Conservation (phyloP, 2,888 invertebrate genomes). For the Xanthostigma xanthostigma region DNA sequence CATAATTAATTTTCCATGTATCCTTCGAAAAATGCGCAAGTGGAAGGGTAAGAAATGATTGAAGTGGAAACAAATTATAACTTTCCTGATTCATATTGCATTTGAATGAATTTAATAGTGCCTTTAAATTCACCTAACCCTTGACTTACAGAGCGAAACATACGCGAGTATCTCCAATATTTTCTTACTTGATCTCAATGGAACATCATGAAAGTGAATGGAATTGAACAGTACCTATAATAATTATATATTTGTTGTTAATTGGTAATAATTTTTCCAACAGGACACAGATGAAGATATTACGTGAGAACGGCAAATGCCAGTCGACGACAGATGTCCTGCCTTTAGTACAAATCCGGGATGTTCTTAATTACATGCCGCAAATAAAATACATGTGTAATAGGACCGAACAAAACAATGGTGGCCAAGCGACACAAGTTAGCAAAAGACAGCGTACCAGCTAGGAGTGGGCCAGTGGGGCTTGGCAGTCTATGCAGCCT, state of each 20-base stretch:
- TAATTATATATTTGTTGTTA: not conserved
- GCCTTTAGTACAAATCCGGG: slow-evolving; percentile 68
- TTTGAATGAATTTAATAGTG: too few relatives aligned
- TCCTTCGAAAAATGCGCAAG: too few relatives aligned
- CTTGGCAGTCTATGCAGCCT: slow-evolving; percentile 5
- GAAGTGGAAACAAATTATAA: too few relatives aligned
- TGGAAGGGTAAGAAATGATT: too few relatives aligned
- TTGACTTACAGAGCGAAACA: too few relatives aligned
- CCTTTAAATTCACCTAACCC: too few relatives aligned
- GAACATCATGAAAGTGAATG: too few relatives aligned
- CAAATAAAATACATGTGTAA: slow-evolving; percentile 77
- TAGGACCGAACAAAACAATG: slow-evolving; percentile 29
- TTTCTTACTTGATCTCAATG: too few relatives aligned
- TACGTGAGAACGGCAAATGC: slow-evolving; percentile 63
- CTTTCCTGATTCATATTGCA: too few relatives aligned
- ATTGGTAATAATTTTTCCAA: slow-evolving; percentile 5
- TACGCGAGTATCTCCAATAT: too few relatives aligned
- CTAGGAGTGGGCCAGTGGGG: slow-evolving; percentile 36
- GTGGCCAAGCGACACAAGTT: slow-evolving; percentile 24
- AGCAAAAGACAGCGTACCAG: slow-evolving; percentile 40
- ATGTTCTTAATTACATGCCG: slow-evolving; percentile 72
- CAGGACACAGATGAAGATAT: slow-evolving; percentile 60
- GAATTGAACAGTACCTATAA: too few relatives aligned
- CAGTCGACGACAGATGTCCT: slow-evolving; percentile 53
- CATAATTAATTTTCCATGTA: too few relatives aligned